phyloP scores from a whole-genome alignment of 2,113 vertebrate genomes.

The Leucopternis melanops region DNA sequence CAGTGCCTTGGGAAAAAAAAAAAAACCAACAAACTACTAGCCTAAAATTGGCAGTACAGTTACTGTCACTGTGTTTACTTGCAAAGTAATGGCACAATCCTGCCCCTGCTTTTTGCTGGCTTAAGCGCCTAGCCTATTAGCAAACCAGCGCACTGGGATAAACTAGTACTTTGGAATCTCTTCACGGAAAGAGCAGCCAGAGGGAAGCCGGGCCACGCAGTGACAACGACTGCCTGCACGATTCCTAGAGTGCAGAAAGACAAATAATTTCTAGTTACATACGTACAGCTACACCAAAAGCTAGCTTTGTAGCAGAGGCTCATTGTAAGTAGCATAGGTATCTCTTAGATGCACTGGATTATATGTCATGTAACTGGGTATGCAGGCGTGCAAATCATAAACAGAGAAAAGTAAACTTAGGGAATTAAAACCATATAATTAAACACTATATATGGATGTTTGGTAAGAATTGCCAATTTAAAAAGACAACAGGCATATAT shows the following conservation, averaged over 20 bases:
- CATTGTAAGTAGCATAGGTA: not conserved
- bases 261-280: not conserved
- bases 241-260: not conserved
- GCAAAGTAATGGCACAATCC: not conserved
- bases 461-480: not conserved
- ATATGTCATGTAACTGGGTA: rapidly evolving
- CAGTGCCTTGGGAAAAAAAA: not conserved
- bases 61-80: not conserved
- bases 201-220: not conserved
- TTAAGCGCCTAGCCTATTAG: not conserved
- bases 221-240: rapidly evolving
- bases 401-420: not conserved
- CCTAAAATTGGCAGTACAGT: not conserved
- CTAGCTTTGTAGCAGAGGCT: not conserved
- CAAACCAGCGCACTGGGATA: not conserved
- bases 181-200: not conserved
- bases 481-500: not conserved
- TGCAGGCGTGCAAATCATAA: not conserved
- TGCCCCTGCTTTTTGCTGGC: conserved; percentile 4
- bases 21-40: not conserved
- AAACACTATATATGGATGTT: not conserved
- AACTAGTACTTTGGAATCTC: not conserved
- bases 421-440: not conserved
- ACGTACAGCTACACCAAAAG: not conserved
- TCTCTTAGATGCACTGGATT: not conserved